Conservation (phyloP, 1,140 invertebrate species). For the Euwallacea fornicatus region DNA sequence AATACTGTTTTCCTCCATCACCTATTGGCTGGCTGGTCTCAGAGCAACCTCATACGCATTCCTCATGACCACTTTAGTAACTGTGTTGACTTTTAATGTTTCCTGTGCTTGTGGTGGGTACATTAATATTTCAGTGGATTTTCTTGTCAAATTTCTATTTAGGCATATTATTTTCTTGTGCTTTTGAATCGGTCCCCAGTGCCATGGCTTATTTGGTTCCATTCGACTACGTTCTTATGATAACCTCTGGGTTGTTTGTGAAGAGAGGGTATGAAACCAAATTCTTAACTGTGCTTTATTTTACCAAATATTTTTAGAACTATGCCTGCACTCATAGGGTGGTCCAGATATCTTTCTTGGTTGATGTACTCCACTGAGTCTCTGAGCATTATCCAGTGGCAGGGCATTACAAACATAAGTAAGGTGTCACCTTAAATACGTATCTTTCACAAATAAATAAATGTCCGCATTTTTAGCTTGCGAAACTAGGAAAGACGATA, state of each 20-base stretch:
- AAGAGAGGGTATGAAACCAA: conserved; percentile 69
- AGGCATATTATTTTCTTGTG: conserved; percentile 84
- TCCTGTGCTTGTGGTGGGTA: conserved; percentile 77
- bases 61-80: conserved; percentile 65
- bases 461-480: conserved; percentile 63
- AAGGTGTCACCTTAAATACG: conserved; percentile 49
- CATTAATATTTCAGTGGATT: conserved; percentile 15
- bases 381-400: conserved; percentile 79
- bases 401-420: conserved; percentile 76
- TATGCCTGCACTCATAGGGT: conserved; percentile 75
- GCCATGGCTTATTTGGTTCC: conserved; percentile 85
- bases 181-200: conserved; percentile 75
- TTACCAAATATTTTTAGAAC: conserved; percentile 60
- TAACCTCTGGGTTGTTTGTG: conserved; percentile 82
- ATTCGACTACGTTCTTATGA: conserved; percentile 85
- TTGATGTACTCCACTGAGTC: conserved; percentile 90
- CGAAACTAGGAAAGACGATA: conserved; percentile 50
- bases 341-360: conserved; percentile 91
- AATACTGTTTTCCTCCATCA: conserved; percentile 71
- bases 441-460: background rate
- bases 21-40: conserved; percentile 79
- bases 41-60: conserved; percentile 67
- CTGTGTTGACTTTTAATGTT: conserved; percentile 78
- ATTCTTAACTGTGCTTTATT: background rate
- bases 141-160: conserved; percentile 38